These are phyloP conservation scores for Lasiommata megera DNA, from an alignment of 2,888 invertebrate species.

Conservation along the genomic window DNA sequence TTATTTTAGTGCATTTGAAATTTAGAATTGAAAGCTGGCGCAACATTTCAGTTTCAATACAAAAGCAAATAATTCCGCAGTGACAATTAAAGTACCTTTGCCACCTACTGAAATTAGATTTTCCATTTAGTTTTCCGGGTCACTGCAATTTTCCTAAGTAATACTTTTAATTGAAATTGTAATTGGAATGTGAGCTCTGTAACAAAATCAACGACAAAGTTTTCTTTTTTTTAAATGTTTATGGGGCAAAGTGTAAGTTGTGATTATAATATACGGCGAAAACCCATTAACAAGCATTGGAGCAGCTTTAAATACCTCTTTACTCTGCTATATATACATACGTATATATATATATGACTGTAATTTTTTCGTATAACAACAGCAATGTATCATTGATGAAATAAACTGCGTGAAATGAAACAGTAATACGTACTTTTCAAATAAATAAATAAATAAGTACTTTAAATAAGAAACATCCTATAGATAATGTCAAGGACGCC, in stretches of 20 bases:
- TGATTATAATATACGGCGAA: neutral
- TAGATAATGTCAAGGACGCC: no score
- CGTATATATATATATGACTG: no score
- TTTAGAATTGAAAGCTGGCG: conserved; percentile 2
- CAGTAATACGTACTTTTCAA: no score
- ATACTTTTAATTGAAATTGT: conserved; percentile 7
- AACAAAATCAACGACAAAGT: neutral
- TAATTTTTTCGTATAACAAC: no score
- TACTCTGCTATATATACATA: no score
- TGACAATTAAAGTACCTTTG: neutral
- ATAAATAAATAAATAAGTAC: no score
- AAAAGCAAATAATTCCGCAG: neutral
- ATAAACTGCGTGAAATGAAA: no score
- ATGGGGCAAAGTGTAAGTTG: neutral
- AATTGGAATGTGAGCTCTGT: neutral
- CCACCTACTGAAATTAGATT: neutral
- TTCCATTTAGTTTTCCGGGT: neutral
- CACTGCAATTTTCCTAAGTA: neutral
- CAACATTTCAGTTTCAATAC: neutral
- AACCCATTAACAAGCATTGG: no score
- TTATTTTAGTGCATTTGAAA: neutral
- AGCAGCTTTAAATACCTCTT: no score
- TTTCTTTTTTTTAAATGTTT: neutral
- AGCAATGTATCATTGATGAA: no score
- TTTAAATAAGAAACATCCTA: no score